phyloP scores from a whole-genome alignment of 2,888 invertebrate species.

The Chrysolina haemoptera region DNA sequence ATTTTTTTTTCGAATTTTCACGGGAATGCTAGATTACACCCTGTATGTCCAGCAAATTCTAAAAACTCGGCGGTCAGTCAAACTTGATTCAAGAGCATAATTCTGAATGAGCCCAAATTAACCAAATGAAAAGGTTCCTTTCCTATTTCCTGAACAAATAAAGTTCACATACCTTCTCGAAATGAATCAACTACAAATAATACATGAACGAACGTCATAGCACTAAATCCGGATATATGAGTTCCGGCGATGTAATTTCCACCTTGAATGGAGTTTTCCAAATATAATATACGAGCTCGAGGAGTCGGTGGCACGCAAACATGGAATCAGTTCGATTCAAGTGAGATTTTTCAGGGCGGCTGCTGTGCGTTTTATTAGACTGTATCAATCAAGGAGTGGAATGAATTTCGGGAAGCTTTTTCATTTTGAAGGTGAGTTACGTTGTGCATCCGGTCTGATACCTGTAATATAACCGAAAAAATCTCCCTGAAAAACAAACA shows the following conservation, averaged over 20 bases:
- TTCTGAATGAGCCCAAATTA: background rate
- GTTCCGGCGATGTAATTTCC: slow-evolving; percentile 24
- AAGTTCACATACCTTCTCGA: slow-evolving; percentile 12
- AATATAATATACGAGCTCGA: slow-evolving; percentile 33
- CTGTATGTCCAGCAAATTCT: background rate
- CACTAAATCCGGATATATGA: slow-evolving; percentile 12
- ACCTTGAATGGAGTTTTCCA: slow-evolving; percentile 33
- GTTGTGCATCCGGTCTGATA: slow-evolving; percentile 8
- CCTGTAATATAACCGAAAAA: slow-evolving; percentile 4
- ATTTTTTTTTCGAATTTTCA: too few species aligned
- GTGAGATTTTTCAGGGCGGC: slow-evolving; percentile 13
- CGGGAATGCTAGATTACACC: too few species aligned
- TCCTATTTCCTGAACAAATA: slow-evolving; percentile 12
- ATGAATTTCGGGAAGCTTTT: slow-evolving; percentile 23
- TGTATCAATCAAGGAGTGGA: slow-evolving; percentile 26
- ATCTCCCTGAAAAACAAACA: slow-evolving; percentile 4
- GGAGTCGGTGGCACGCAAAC: slow-evolving; percentile 25
- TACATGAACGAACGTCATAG: slow-evolving; percentile 12
- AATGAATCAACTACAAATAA: slow-evolving; percentile 13
- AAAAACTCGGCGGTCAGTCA: background rate
- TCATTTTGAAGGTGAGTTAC: slow-evolving; percentile 17
- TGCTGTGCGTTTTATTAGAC: slow-evolving; percentile 23
- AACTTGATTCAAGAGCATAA: background rate
- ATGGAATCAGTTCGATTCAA: slow-evolving; percentile 19
- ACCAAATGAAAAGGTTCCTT: slow-evolving; percentile 10